These are phyloP conservation scores for Philereme transversata DNA, from an alignment of 2,888 invertebrate genomes.

Conservation along the genomic window DNA sequence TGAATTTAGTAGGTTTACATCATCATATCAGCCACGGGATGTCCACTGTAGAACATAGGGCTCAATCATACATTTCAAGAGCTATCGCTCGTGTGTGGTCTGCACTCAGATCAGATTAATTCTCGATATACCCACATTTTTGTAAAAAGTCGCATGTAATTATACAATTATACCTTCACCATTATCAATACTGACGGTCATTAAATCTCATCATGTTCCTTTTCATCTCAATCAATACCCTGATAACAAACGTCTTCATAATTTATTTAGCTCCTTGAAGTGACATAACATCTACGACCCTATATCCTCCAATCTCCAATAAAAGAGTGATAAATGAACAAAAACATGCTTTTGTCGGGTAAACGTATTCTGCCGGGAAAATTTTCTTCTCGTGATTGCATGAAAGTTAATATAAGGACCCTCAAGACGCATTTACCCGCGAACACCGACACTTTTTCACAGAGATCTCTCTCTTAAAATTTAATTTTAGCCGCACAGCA, in stretches of 20 bases:
- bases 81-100: too few species aligned
- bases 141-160: too few species aligned
- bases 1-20: too few species aligned
- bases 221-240: neutral
- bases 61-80: too few species aligned
- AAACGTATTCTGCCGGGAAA: slow-evolving; percentile 42
- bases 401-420: slow-evolving; percentile 47
- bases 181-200: too few species aligned
- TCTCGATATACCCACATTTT: too few species aligned
- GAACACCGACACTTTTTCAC: slow-evolving; percentile 36
- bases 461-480: slow-evolving; percentile 31
- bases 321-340: slow-evolving; percentile 31
- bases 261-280: slow-evolving; percentile 11
- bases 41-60: too few species aligned
- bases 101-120: too few species aligned
- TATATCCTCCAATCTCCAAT: slow-evolving; percentile 30
- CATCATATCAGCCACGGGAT: too few species aligned
- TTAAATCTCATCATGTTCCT: too few species aligned
- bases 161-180: too few species aligned
- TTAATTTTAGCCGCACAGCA: slow-evolving; percentile 32
- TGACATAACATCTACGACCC: slow-evolving; percentile 12
- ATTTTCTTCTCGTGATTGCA: slow-evolving; percentile 47
- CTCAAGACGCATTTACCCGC: slow-evolving; percentile 41
- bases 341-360: slow-evolving; percentile 28
- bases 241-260: neutral